Evolutionary conservation across 2,113 vertebrate genomes (phyloP).

Genomic region (Raja brachyura): DNA sequence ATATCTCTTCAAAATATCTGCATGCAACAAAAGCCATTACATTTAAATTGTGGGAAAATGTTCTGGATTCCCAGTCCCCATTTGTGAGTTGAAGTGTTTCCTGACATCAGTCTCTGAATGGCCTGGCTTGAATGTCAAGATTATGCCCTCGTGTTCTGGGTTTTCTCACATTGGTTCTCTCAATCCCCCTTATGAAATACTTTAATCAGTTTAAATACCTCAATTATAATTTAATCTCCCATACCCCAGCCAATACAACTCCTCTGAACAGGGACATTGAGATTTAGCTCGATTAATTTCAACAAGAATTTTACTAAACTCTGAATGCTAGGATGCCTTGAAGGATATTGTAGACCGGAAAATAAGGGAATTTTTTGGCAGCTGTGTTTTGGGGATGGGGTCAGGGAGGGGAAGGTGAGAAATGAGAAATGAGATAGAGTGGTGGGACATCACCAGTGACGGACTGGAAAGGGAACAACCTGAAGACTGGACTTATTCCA

Average conservation of each 20-base stretch:
- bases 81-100: background rate
- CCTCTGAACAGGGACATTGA: background rate
- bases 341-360: background rate
- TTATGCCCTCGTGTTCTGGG: background rate
- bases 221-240: background rate
- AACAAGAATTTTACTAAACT: background rate
- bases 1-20: background rate
- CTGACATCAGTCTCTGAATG: background rate
- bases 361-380: background rate
- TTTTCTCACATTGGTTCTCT: background rate
- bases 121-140: background rate
- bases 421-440: too few relatives aligned
- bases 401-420: too few relatives aligned
- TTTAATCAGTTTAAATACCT: background rate
- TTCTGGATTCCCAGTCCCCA: background rate
- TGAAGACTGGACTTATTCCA: background rate
- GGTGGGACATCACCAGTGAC: background rate
- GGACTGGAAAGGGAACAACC: background rate
- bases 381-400: too few relatives aligned
- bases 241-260: background rate
- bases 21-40: background rate
- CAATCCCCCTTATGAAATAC: background rate
- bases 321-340: background rate
- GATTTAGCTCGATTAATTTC: background rate
- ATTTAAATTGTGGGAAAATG: too few relatives aligned